These are phyloP conservation scores for Cuculus canorus DNA, from an alignment of 2,797 vertebrate genomes.

Conservation along the genomic window DNA sequence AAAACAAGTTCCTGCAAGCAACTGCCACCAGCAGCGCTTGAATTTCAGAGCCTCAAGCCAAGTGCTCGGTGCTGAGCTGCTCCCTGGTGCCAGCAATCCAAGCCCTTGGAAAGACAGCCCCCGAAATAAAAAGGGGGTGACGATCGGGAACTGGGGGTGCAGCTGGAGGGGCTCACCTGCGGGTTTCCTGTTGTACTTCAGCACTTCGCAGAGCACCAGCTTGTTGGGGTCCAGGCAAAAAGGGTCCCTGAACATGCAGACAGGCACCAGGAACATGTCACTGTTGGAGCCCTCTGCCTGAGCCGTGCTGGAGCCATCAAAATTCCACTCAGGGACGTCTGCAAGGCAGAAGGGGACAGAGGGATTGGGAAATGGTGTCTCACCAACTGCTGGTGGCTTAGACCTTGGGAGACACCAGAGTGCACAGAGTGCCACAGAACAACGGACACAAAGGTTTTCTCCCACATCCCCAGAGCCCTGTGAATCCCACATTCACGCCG, in stretches of 20 bases:
- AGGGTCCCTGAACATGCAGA: conserved; percentile 87
- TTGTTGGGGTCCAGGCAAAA: conserved; percentile 90
- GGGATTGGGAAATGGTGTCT: neutral
- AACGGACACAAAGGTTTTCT: neutral
- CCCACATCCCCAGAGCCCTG: neutral
- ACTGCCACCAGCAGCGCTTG: rapidly evolving
- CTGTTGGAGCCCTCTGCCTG: conserved; percentile 84
- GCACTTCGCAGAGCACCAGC: conserved; percentile 89
- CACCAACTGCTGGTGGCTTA: neutral
- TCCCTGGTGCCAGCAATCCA: neutral
- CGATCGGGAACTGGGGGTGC: rapidly evolving
- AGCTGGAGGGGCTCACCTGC: conserved; percentile 73
- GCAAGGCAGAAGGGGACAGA: neutral
- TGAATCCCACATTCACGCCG: rapidly evolving
- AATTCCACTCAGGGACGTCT: conserved; percentile 91
- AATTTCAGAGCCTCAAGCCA: neutral
- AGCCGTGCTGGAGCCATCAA: conserved; percentile 85
- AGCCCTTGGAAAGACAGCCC: rapidly evolving
- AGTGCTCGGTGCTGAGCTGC: rapidly evolving
- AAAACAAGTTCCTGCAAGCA: neutral
- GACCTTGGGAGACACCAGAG: neutral
- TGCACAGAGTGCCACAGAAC: rapidly evolving
- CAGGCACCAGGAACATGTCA: conserved; percentile 88
- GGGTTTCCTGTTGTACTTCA: conserved; percentile 82
- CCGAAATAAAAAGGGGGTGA: neutral